Evolutionary conservation across 53 echinoderm and acorn worm species (phyloP), one percentile per base, ranked within the genome.

Genomic region (Pentamera pediparva): DNA sequence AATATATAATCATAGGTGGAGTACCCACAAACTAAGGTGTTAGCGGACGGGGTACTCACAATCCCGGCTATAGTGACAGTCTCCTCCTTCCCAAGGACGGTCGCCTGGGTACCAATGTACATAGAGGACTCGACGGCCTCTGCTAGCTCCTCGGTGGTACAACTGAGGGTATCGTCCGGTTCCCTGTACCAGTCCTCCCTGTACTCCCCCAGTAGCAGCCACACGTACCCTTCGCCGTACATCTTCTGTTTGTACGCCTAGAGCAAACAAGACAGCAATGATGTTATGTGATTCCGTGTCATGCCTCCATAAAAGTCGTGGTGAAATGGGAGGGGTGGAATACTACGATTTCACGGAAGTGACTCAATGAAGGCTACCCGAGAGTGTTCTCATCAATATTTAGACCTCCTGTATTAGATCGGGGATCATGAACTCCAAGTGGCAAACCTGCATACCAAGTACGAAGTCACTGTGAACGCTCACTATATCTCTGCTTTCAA

Each of bases 201-300:
- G 40, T 93, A 93, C 89, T 89, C 89, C 15, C 89, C 93, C 18
- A 86, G 76, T 24, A 89, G 24, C 50, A 93, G 73, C 93, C 93
- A 93, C 3, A 89, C 89, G 74, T 80, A 86, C 47, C 79, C 86
- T 21, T 80, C 60, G 15, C 93, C 93, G 3, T 86, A 89, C 74
- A 93, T 75, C 10, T 74, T 78, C 4, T 76, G 74, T 37, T 81
- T 86, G 75, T 83, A 93, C 1, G 93, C 93, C 93, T 93, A 60
- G 7, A 3, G 13, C 0, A 27, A 37, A 39, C 37, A 53, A 7
- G 54, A 53, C 20, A 53, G 7, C 7, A 41, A n/a, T n/a, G n/a
- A n/a, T n/a, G n/a, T n/a, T n/a, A n/a, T n/a, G n/a, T n/a, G n/a
- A n/a, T n/a, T n/a, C n/a, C n/a, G n/a, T n/a, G n/a, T n/a, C n/a